These are phyloP conservation scores for Cathartes aura DNA, from an alignment of 2,113 vertebrate species.

Conservation along the genomic window DNA sequence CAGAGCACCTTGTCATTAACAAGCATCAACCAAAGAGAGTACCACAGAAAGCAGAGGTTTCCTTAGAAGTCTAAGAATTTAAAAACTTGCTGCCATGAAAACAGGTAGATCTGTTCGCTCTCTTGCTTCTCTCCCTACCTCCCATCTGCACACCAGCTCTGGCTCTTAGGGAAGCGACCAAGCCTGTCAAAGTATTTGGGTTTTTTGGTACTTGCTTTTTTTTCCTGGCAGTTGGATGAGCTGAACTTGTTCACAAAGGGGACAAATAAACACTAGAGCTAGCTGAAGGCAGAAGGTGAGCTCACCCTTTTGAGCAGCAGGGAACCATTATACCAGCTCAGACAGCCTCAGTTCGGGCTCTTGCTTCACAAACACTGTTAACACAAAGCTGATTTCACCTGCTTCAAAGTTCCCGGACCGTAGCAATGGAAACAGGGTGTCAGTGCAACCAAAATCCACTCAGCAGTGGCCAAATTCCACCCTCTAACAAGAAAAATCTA, in stretches of 20 bases:
- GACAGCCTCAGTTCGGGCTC: background rate
- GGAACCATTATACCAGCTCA: background rate
- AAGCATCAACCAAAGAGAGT: background rate
- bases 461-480: background rate
- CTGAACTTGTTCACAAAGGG: background rate
- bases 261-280: background rate
- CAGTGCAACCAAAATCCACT: background rate
- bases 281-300: background rate
- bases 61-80: background rate
- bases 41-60: background rate
- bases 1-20: background rate
- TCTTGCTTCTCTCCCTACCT: background rate
- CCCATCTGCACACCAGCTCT: background rate
- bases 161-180: background rate
- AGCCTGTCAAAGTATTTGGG: background rate
- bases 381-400: background rate
- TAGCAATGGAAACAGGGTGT: background rate
- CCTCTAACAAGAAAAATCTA: background rate
- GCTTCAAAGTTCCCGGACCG: rapidly evolving
- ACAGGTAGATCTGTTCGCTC: background rate
- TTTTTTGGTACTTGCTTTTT: background rate
- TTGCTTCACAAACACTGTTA: background rate
- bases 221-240: background rate
- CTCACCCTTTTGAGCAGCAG: background rate
- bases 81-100: background rate